These are phyloP conservation scores for Speoplatyrhinus poulsoni DNA, from an alignment of 2,113 vertebrate genomes.

Conservation along the genomic window DNA sequence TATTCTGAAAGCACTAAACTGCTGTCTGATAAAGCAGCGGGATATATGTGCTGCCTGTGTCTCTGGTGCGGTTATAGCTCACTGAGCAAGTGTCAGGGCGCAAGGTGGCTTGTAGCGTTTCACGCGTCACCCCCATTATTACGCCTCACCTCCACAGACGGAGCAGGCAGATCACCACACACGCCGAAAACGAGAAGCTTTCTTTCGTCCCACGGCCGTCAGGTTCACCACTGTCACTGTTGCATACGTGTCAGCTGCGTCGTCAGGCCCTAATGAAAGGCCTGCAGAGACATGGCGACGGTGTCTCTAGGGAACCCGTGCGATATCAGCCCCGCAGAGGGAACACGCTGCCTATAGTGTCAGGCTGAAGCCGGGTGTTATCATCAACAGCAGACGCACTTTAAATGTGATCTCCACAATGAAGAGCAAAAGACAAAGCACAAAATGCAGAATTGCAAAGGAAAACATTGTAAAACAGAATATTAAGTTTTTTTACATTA, in stretches of 20 bases:
- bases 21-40: slow-evolving; percentile 14
- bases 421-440: slow-evolving; percentile 33
- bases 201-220: slow-evolving; percentile 48
- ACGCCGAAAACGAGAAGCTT: slow-evolving; percentile 34
- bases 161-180: slow-evolving; percentile 28
- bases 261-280: slow-evolving; percentile 57
- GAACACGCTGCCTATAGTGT: slow-evolving; percentile 32
- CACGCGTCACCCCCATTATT: no score
- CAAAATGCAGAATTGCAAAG: slow-evolving; percentile 8
- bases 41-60: slow-evolving; percentile 32
- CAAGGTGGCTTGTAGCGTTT: slow-evolving; percentile 9
- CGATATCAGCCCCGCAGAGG: slow-evolving; percentile 29
- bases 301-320: neutral
- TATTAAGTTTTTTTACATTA: no score
- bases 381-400: slow-evolving; percentile 59
- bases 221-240: slow-evolving; percentile 57
- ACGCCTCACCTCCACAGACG: no score
- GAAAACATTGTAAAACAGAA: slow-evolving; percentile 46
- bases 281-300: no score
- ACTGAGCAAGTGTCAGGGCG: slow-evolving; percentile 38
- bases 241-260: slow-evolving; percentile 31
- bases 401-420: slow-evolving; percentile 59
- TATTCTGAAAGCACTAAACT: slow-evolving; percentile 18
- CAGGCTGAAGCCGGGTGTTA: slow-evolving; percentile 36
- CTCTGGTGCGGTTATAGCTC: slow-evolving; percentile 22